Base-by-base conservation (phyloP, 1,140 invertebrate genomes). In the Daktulosphaira vitifoliae region DNA sequence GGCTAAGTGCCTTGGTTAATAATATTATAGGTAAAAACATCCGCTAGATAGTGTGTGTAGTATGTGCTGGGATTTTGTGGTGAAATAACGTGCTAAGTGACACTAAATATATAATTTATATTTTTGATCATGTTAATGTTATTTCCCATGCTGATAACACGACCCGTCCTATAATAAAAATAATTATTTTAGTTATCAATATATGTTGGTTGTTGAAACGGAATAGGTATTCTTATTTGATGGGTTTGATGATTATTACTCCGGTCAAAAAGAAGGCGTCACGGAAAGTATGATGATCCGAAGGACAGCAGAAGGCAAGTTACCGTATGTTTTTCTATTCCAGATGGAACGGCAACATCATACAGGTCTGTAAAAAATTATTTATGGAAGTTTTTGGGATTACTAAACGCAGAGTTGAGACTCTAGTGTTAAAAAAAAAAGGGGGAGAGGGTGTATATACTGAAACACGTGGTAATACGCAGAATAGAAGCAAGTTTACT, bases 81-180 rank as follows among this genome's bases (percentile, higher is more conserved):
- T n/a, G n/a, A n/a, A n/a, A n/a, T n/a, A n/a, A n/a, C n/a, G n/a
- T n/a, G n/a, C 49, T 29, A 29, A 51, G n/a, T 33, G 26, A 23
- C 49, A 51, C n/a, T 29, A 29, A 25, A 51, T 33, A 51, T 26
- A 25, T 49, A 23, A 49, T 23, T 49, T 49, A 20, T 49, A 49
- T 23, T 49, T 49, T 49, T 49, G 48, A 49, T 25, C 48, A 49
- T 49, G 48, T 49, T 25, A 49, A 49, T 49, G 48, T 49, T n/a
- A n/a, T n/a, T n/a, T n/a, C n/a, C n/a, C n/a, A n/a, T n/a, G n/a
- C n/a, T 16, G 39, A 42, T 33, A 33, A 33, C 39, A 42, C 39
- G 39, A 42, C n/a, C 39, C 39, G 39, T 42, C n/a, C n/a, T 42
- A 42, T 42, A 42, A 42, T 42, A 42, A 42, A 42, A 15, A 42